Base-by-base conservation (phyloP, 2,888 invertebrate species). In the Hemicrepidius hirtus region DNA sequence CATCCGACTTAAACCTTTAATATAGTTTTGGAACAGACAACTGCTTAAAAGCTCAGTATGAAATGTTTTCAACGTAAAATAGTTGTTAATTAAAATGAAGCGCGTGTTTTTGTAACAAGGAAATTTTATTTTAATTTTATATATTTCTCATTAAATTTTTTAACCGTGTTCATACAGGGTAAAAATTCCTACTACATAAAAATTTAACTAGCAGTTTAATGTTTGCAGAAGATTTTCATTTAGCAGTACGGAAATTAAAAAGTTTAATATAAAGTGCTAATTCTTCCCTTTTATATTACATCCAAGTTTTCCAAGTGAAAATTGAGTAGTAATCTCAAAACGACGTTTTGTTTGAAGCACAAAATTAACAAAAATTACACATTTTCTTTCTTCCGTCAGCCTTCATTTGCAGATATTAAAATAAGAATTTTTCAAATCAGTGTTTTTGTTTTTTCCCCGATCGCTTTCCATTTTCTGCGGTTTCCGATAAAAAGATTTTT, bases 201-300 rank as follows among this genome's bases (percentile, higher is more conserved):
- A 49, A 49, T 12, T 49, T 49, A 49, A 49, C 49, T 2, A 12
- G 24, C 21, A 24, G 10, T 20, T 49, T 49, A 24, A 20, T 49
- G 49, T 49, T 21, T 49, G 49, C 12, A n/a, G 28, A 28, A 5
- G 53, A 13, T 13, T 53, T 49, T 49, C 21, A 21, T 49, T 49
- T 49, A 49, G 10, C 12, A 53, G 28, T 28, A 28, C 53, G 53
- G 53, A 53, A 53, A 53, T 53, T 53, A 53, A 53, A 53, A 53
- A 53, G 53, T 53, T 53, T 53, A 28, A 49, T 21, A 49, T 21
- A 20, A 49, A 49, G 49, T 49, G 53, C 28, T 13, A 53, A 53
- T 53, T 53, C 53, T 53, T 24, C 28, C 49, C 21, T 28, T 53
- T 53, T 21, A 50, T 9, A 46, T 40, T 18, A 46, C 16, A 16